These are phyloP conservation scores for Ascidia mentula DNA, from an alignment of 23 tunicate species.

Conservation along the genomic window DNA sequence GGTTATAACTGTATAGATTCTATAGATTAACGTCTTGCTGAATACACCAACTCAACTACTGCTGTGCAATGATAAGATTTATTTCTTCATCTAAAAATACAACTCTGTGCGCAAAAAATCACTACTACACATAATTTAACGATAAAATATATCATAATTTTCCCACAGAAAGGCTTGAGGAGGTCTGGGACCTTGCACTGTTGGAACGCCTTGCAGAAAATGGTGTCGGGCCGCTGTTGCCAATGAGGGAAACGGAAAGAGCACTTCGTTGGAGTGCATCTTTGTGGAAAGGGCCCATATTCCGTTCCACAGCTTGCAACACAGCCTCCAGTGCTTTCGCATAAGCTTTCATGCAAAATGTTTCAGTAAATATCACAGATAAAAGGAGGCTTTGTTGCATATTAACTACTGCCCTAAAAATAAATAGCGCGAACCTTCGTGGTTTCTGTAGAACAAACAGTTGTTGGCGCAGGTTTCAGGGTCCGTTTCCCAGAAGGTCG, in stretches of 20 bases:
- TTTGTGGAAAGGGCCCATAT: constrained; percentile 23
- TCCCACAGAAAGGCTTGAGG: constrained; percentile 7
- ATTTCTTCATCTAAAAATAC: not conserved
- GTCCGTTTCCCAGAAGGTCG: constrained; percentile 53
- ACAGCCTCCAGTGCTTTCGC: constrained; percentile 54
- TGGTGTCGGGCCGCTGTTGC: not conserved
- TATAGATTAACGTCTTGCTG: too few species aligned
- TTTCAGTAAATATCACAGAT: not conserved
- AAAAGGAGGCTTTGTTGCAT: not conserved
- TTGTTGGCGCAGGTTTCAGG: constrained; percentile 84
- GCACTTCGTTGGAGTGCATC: constrained; percentile 42
- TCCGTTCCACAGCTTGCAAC: constrained; percentile 28
- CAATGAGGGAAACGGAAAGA: constrained; percentile 23
- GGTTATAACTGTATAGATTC: too few species aligned
- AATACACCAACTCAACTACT: not conserved
- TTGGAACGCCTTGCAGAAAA: not conserved
- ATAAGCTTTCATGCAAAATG: constrained; percentile 15
- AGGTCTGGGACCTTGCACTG: not conserved
- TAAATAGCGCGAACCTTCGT: constrained; percentile 27
- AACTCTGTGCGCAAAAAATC: not conserved
- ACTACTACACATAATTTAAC: not conserved
- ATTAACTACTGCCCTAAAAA: too few species aligned
- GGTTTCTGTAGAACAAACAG: constrained; percentile 67
- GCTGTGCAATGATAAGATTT: not conserved
- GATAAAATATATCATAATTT: not conserved